phyloP scores from a whole-genome alignment of 2,888 invertebrate genomes.

The Apodemia mormo region DNA sequence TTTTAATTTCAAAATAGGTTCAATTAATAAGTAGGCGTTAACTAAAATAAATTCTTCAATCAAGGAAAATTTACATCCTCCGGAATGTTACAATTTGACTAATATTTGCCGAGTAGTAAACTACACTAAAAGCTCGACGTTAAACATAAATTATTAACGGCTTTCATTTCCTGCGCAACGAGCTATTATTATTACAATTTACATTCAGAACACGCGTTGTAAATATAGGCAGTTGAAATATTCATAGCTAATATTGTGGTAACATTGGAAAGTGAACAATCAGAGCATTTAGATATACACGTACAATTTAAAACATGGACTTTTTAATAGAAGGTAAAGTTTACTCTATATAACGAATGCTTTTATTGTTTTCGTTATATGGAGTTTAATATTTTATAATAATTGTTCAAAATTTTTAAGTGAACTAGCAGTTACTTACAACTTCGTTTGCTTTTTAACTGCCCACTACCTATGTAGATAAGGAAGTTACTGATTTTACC shows the following conservation, averaged over 20 bases:
- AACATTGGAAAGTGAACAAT: constrained; percentile 6
- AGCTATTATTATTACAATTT: constrained; percentile 55
- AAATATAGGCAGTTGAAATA: constrained; percentile 40
- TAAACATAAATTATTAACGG: constrained; percentile 48
- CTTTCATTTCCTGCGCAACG: constrained; percentile 45
- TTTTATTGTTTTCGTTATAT: no score
- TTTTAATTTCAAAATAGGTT: no score
- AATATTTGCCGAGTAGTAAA: constrained; percentile 21
- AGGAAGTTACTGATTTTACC: no score
- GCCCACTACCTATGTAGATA: no score
- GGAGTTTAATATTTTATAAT: no score
- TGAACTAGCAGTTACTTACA: no score
- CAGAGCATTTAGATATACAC: neutral
- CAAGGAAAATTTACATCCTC: neutral
- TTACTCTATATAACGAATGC: no score
- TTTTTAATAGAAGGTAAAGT: no score
- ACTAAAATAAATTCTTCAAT: neutral
- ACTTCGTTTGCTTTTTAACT: no score
- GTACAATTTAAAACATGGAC: no score
- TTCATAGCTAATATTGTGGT: constrained; percentile 19
- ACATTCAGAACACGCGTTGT: constrained; percentile 55
- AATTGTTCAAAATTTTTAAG: no score
- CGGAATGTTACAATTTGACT: constrained; percentile 20
- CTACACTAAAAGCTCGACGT: constrained; percentile 24
- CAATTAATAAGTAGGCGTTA: no score